These are phyloP conservation scores for Drosophila mimica DNA, from an alignment of 2,888 invertebrate species.

Conservation along the genomic window DNA sequence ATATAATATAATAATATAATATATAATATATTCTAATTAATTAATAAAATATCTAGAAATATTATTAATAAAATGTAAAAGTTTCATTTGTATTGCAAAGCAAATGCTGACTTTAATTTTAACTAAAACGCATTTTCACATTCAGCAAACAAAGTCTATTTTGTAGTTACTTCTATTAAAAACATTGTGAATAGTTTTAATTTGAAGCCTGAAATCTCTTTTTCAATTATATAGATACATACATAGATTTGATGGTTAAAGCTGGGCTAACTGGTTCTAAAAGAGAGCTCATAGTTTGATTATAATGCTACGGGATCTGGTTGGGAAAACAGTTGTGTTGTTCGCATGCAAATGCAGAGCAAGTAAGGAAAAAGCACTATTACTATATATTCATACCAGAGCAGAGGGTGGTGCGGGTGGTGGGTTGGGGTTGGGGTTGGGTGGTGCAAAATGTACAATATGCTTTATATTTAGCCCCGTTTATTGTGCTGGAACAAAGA, in stretches of 20 bases:
- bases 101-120: background rate
- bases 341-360: slow-evolving; percentile 73
- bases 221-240: background rate
- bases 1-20: too few species aligned
- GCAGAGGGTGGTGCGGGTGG: background rate
- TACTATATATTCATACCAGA: background rate
- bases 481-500: slow-evolving; percentile 67
- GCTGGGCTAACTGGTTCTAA: slow-evolving; percentile 42
- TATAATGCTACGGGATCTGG: slow-evolving; percentile 56
- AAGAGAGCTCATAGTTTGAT: slow-evolving; percentile 65
- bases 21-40: background rate
- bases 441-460: slow-evolving; percentile 31
- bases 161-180: background rate
- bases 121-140: background rate
- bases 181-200: background rate
- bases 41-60: background rate
- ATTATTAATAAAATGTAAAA: background rate
- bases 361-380: slow-evolving; percentile 53
- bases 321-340: slow-evolving; percentile 62
- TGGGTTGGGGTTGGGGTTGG: background rate
- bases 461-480: slow-evolving; percentile 71
- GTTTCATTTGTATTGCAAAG: background rate
- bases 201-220: background rate
- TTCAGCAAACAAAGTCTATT: background rate
- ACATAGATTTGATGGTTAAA: slow-evolving; percentile 3